A percentile compares a stretch with the other conserved stretches of the same genome.
Evolutionary conservation across 1,140 invertebrate species (phyloP).

Genomic region (Branchinecta lynchi): DNA sequence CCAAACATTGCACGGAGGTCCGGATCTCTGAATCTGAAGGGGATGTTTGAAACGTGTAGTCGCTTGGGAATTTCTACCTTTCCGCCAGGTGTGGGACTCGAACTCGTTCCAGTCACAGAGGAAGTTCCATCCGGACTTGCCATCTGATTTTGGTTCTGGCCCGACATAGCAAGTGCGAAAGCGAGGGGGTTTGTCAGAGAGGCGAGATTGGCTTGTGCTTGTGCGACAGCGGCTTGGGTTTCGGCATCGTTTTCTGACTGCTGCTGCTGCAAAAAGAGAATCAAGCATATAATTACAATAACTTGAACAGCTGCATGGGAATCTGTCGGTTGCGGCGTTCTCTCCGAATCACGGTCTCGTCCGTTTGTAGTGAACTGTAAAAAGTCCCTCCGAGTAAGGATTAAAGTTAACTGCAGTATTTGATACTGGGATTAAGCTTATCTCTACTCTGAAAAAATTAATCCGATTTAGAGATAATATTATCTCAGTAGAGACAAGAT

Average conservation of each 20-base stretch:
- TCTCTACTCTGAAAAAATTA: no score
- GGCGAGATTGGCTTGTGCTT: constrained; percentile 2
- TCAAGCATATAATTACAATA: no score
- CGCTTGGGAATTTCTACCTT: constrained; percentile 23
- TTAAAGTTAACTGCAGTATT: no score
- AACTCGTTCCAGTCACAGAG: neutral
- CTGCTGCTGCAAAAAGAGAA: neutral
- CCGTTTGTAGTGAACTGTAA: no score
- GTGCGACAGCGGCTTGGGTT: neutral
- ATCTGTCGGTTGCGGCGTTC: no score
- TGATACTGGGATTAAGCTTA: no score
- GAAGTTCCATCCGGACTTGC: neutral
- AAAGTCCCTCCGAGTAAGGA: no score
- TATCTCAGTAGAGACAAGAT: no score
- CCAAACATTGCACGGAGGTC: constrained; percentile 40
- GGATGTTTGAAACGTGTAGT: constrained; percentile 40
- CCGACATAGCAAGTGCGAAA: neutral
- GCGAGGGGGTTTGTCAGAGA: neutral
- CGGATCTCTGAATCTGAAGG: constrained; percentile 42
- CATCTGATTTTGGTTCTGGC: neutral
- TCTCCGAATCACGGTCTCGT: no score
- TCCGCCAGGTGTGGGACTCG: neutral
- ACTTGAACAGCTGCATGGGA: no score
- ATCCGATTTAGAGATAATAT: no score
- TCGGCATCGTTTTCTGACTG: neutral